Conservation (phyloP, 2,113 vertebrate genomes). For the Ploceus nigricollis region DNA sequence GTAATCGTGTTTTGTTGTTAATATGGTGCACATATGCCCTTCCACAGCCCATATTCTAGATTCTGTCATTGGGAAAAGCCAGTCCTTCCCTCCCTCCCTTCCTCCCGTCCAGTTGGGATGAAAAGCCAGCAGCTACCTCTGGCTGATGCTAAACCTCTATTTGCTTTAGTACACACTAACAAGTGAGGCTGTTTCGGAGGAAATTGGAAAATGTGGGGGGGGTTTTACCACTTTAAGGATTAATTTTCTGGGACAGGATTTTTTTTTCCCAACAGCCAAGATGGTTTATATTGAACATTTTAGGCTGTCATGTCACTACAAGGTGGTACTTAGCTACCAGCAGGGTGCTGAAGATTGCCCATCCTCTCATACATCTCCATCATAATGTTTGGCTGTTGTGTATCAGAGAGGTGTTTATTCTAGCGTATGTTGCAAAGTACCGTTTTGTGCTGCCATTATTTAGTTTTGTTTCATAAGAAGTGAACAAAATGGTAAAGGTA, state of each 20-base stretch:
- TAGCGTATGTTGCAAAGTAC: not conserved
- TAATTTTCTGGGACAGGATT: not conserved
- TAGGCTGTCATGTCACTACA: not conserved
- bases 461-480: not conserved
- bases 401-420: not conserved
- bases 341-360: not conserved
- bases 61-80: not conserved
- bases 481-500: not conserved
- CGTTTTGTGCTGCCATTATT: not conserved
- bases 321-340: not conserved
- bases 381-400: not conserved
- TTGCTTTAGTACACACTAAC: not conserved
- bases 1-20: not conserved
- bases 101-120: not conserved
- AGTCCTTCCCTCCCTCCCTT: not conserved
- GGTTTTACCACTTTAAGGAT: not conserved
- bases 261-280: not conserved
- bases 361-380: not conserved
- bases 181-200: not conserved
- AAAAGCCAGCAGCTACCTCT: not conserved
- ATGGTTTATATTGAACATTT: not conserved
- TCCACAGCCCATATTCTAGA: not conserved
- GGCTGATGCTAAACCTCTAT: not conserved
- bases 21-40: not conserved
- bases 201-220: accelerated